Evolutionary conservation across 37 sponge, comb jelly and placozoan species (phyloP), one percentile per base, ranked within the genome.

Genomic region (Cladorhizidae sp.): DNA sequence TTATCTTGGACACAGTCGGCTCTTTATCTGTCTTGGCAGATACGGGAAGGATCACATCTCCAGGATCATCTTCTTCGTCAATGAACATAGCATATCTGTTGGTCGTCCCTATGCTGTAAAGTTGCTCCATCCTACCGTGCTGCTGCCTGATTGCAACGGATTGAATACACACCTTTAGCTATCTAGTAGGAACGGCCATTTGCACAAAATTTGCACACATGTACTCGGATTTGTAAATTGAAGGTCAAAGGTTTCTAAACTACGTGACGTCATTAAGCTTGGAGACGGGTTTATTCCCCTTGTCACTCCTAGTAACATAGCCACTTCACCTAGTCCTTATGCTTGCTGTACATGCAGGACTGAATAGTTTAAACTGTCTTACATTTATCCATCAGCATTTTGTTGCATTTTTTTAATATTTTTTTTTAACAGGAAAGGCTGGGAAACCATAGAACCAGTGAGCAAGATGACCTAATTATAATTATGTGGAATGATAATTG

Each of bases 61-160:
- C 91, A 0, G 94, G 94, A 57, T 94, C 92, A 55, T 94, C 91
- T 64, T 94, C 94, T 0, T 86, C 91, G 63, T 69, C 90, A 38
- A 85, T 57, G 37, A 90, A 87, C 45, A 90, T 39, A 72, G 86
- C 88, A 52, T 80, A 94, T 81, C 94, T 89, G 72, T 94, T 94
- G 54, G 54, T 80, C 0, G 76, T 76, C 25, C 83, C 78, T 39
- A 94, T 82, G 41, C 92, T 89, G 75, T 87, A 94, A 29, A 40
- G 33, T 32, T 64, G 55, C 54, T 87, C 91, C 92, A 94, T 94
- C 18, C 22, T 29, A 39, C 77, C 73, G 57, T 77, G 59, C 67
- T 74, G 31, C 26, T 45, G 9, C 1, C 22, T 51, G 79, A 78
- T 78, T 40, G 79, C 41, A 78, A 63, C 33, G 51, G 79, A 78